A percentile compares a stretch with the other conserved stretches of the same genome.
Evolutionary conservation across 2,113 vertebrate genomes (phyloP).

Genomic region (Sebastes fasciatus): DNA sequence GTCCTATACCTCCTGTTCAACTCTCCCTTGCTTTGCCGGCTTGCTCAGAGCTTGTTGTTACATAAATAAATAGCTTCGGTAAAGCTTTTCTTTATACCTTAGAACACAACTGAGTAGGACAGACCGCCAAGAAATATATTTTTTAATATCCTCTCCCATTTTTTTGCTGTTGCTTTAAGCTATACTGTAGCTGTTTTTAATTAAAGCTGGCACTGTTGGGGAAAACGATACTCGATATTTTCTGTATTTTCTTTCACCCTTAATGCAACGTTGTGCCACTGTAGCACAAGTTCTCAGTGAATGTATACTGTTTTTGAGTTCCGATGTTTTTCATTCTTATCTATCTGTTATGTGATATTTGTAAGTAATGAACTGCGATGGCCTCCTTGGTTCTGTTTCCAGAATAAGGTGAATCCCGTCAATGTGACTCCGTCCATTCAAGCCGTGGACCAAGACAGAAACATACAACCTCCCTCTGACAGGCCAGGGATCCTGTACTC

Average conservation of each 20-base stretch:
- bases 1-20: slow-evolving; percentile 7
- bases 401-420: slow-evolving; percentile 93
- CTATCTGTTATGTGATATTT: slow-evolving; percentile 42
- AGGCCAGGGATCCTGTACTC: slow-evolving; percentile 95
- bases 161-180: slow-evolving; percentile 2
- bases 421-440: slow-evolving; percentile 93
- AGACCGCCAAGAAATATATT: not conserved
- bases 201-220: not conserved
- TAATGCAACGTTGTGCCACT: no score
- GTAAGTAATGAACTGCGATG: not conserved
- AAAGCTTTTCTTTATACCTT: not conserved
- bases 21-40: not conserved
- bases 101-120: not conserved
- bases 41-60: not conserved
- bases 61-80: slow-evolving; percentile 4
- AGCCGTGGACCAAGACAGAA: slow-evolving; percentile 95
- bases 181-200: slow-evolving; percentile 8
- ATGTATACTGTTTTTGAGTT: not conserved
- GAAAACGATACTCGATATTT: not conserved
- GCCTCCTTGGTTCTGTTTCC: slow-evolving; percentile 38
- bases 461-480: slow-evolving; percentile 94
- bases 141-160: not conserved
- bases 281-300: not conserved
- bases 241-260: no score
- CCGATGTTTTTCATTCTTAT: not conserved